A percentile compares a stretch with the other conserved stretches of the same genome.
Conservation (phyloP, 2,888 invertebrate species). For the Drosophila aldrichi region DNA sequence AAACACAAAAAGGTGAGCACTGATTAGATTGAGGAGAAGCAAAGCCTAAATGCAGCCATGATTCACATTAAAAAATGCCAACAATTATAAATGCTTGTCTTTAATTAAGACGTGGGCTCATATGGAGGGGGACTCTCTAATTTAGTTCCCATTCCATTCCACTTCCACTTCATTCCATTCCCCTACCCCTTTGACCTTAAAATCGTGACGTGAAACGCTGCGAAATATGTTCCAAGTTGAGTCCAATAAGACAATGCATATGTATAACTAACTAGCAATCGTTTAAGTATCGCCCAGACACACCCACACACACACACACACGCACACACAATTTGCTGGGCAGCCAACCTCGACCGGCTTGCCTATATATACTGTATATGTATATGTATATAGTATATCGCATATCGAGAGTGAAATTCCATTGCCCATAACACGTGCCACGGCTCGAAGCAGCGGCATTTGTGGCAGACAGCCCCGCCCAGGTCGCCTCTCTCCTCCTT, state of each 20-base stretch:
- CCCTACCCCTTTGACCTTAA: slow-evolving; percentile 59
- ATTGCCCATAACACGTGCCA: slow-evolving; percentile 51
- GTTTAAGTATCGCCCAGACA: slow-evolving; percentile 60
- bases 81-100: slow-evolving; percentile 37
- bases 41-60: slow-evolving; percentile 50
- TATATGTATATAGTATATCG: slow-evolving; percentile 16
- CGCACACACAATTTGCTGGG: slow-evolving; percentile 15
- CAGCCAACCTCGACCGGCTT: slow-evolving; percentile 28
- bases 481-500: neutral
- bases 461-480: neutral
- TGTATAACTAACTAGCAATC: slow-evolving; percentile 65
- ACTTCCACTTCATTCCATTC: too few species aligned
- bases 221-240: neutral
- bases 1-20: slow-evolving; percentile 2
- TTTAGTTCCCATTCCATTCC: neutral
- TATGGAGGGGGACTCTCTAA: neutral
- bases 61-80: slow-evolving; percentile 49
- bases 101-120: slow-evolving; percentile 49
- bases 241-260: slow-evolving; percentile 38
- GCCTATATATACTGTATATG: slow-evolving; percentile 5
- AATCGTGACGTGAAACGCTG: slow-evolving; percentile 56
- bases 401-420: slow-evolving; percentile 68
- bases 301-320: slow-evolving; percentile 64
- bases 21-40: slow-evolving; percentile 58
- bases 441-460: neutral